A percentile compares a stretch with the other conserved stretches of the same genome.
phyloP scores from a whole-genome alignment of 2,888 invertebrate genomes.

The Drosophila helvetica region DNA sequence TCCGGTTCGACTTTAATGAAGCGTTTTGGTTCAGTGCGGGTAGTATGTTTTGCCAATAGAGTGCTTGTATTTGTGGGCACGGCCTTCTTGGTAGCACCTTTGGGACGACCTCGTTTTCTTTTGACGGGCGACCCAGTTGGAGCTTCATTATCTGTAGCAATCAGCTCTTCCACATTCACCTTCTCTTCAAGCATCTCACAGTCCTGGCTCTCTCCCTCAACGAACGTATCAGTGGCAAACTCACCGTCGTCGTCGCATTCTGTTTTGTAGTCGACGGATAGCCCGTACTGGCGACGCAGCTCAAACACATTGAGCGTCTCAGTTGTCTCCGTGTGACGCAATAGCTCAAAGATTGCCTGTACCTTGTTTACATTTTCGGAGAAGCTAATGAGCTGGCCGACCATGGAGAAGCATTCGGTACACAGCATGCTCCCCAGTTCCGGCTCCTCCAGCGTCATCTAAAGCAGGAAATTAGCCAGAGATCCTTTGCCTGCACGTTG shows the following conservation, averaged over 20 bases:
- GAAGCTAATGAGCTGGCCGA: slow-evolving; percentile 40
- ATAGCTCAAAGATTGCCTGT: slow-evolving; percentile 61
- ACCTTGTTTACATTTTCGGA: slow-evolving; percentile 55
- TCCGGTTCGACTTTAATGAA: background rate
- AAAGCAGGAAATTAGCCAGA: background rate
- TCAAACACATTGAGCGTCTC: slow-evolving; percentile 42
- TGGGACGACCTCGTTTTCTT: slow-evolving; percentile 33
- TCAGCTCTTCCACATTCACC: background rate
- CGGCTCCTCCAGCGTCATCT: slow-evolving; percentile 61
- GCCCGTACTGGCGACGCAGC: slow-evolving; percentile 53
- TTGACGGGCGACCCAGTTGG: slow-evolving; percentile 12
- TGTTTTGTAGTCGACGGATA: slow-evolving; percentile 7
- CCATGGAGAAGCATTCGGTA: slow-evolving; percentile 41
- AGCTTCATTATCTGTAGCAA: background rate
- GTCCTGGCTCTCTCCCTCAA: background rate
- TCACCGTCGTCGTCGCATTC: background rate
- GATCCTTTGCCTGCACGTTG: background rate
- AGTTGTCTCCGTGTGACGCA: slow-evolving; percentile 53
- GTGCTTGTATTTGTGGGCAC: background rate
- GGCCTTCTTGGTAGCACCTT: background rate
- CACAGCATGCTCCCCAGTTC: slow-evolving; percentile 59
- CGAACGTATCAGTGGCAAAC: background rate
- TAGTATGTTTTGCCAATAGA: background rate
- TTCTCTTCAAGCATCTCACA: background rate
- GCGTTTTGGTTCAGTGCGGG: background rate